Evolutionary conservation across 2,888 invertebrate genomes (phyloP).

Genomic region (Brachyopa scutellaris): DNA sequence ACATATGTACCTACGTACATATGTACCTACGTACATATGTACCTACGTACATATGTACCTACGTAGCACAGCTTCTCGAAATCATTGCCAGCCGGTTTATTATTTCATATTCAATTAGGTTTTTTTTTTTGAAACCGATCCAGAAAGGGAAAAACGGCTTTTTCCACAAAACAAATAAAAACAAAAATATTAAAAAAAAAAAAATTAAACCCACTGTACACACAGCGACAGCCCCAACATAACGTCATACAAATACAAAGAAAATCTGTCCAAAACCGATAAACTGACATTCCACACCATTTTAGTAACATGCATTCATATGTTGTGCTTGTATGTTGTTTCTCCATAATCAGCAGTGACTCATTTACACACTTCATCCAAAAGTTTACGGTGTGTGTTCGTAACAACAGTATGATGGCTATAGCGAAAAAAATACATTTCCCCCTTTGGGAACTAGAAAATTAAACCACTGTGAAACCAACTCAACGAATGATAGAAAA

Average conservation of each 20-base stretch:
- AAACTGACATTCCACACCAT: slow-evolving; percentile 71
- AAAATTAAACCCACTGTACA: background rate
- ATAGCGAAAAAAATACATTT: slow-evolving; percentile 35
- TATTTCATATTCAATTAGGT: background rate
- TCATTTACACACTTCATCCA: slow-evolving; percentile 56
- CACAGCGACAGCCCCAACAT: background rate
- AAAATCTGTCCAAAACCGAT: slow-evolving; percentile 53
- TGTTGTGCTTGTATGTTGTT: slow-evolving; percentile 45
- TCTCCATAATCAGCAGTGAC: slow-evolving; percentile 70
- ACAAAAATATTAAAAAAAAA: slow-evolving; percentile 17
- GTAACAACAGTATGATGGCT: slow-evolving; percentile 37
- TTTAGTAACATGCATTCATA: slow-evolving; percentile 63
- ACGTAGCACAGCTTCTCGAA: slow-evolving; percentile 14
- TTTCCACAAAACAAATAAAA: slow-evolving; percentile 32
- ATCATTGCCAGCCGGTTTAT: slow-evolving; percentile 42
- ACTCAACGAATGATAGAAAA: slow-evolving; percentile 41
- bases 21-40: no score
- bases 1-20: no score
- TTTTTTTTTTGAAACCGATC: background rate
- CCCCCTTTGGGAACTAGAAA: slow-evolving; percentile 35
- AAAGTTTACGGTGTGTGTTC: slow-evolving; percentile 12
- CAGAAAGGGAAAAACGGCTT: slow-evolving; percentile 47
- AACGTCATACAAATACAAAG: background rate
- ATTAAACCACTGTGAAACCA: slow-evolving; percentile 1
- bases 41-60: no score